Conservation (phyloP, 2,888 invertebrate species). For the Noctua fimbriata region DNA sequence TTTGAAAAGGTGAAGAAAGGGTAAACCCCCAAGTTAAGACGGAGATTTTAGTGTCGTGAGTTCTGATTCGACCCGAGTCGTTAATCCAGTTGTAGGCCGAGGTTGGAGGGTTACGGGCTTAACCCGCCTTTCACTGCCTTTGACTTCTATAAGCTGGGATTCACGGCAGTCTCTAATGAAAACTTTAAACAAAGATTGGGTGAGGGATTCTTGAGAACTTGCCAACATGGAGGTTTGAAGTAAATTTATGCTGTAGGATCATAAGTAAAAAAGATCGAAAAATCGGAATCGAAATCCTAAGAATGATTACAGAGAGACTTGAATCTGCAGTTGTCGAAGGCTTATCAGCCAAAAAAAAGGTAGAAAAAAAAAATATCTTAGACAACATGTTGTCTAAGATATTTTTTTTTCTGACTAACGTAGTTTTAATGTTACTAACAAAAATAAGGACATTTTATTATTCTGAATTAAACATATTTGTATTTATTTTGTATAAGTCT, state of each 20-base stretch:
- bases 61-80: constrained; percentile 31
- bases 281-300: too few species aligned
- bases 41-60: constrained; percentile 38
- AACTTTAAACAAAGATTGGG: neutral
- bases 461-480: too few species aligned
- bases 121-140: constrained; percentile 32
- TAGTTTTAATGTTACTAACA: too few species aligned
- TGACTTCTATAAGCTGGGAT: constrained; percentile 38
- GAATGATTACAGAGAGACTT: too few species aligned
- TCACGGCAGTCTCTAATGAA: constrained; percentile 12
- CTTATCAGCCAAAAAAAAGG: too few species aligned
- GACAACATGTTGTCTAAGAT: too few species aligned
- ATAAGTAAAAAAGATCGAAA: too few species aligned
- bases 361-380: too few species aligned
- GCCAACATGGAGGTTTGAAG: neutral
- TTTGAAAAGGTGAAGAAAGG: constrained; percentile 33
- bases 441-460: too few species aligned
- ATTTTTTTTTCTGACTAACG: too few species aligned
- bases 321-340: too few species aligned
- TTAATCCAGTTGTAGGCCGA: constrained; percentile 43
- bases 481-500: neutral
- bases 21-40: constrained; percentile 18
- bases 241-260: neutral
- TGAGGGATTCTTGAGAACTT: neutral
- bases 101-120: constrained; percentile 44